Conservation (phyloP, 1,140 invertebrate genomes). For the Helicorthomorpha holstii region DNA sequence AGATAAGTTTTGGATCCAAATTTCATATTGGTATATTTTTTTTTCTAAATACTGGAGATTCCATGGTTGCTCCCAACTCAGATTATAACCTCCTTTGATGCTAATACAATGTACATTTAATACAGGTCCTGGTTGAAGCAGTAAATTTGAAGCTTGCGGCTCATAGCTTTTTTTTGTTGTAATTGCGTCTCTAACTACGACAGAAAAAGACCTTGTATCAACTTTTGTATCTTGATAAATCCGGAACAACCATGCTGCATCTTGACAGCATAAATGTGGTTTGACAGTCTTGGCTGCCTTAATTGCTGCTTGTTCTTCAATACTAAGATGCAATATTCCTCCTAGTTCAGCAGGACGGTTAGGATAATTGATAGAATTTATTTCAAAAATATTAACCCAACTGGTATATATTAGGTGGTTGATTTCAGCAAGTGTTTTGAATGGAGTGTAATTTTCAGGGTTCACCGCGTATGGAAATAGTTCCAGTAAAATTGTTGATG, state of each 20-base stretch:
- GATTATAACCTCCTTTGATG: background rate
- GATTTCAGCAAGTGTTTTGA: conserved; percentile 24
- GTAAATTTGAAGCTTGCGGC: no score
- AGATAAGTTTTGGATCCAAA: background rate
- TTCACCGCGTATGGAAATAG: conserved; percentile 23
- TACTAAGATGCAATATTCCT: conserved; percentile 24
- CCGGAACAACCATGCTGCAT: conserved; percentile 31
- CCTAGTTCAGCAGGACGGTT: conserved; percentile 22
- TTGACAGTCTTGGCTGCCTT: conserved; percentile 18
- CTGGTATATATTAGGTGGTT: conserved; percentile 22
- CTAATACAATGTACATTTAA: background rate
- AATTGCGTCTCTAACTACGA: background rate
- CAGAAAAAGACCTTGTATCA: conserved; percentile 19
- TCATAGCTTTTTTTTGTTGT: background rate
- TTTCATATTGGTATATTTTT: background rate
- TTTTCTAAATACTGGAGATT: background rate
- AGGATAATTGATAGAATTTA: conserved; percentile 22
- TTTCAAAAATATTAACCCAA: conserved; percentile 23
- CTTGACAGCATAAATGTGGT: conserved; percentile 27
- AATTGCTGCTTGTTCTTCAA: conserved; percentile 21
- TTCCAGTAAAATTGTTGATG: conserved; percentile 15
- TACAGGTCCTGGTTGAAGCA: background rate
- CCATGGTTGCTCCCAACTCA: background rate
- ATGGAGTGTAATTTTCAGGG: conserved; percentile 29
- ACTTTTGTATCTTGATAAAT: conserved; percentile 34